Percentiles rank a stretch among this genome's conserved stretches.
These are phyloP conservation scores for Drosophila imparisetae DNA, from an alignment of 2,888 invertebrate genomes.

Conservation along the genomic window DNA sequence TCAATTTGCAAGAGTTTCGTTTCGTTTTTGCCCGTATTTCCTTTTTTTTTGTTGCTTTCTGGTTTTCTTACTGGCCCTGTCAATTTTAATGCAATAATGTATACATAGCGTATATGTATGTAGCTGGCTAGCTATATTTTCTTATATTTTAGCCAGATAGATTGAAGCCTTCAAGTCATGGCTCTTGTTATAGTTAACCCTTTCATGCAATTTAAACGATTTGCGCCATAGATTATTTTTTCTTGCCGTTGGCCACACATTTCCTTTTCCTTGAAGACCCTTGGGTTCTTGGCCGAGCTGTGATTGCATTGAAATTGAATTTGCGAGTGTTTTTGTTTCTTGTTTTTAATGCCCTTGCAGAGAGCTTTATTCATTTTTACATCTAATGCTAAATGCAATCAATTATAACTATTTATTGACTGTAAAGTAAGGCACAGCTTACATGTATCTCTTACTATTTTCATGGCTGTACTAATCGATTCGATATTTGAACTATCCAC, in stretches of 20 bases:
- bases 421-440: not conserved
- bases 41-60: constrained; percentile 1
- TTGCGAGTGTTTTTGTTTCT: constrained; percentile 54
- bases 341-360: constrained; percentile 2
- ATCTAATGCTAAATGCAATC: not conserved
- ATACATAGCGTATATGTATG: constrained; percentile 10
- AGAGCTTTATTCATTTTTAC: no score
- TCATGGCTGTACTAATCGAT: not conserved
- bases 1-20: constrained; percentile 70
- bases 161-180: constrained; percentile 43
- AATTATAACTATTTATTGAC: not conserved
- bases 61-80: constrained; percentile 24
- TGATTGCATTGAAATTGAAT: constrained; percentile 76
- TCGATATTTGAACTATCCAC: not conserved
- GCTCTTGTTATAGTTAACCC: constrained; percentile 57
- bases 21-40: constrained; percentile 27
- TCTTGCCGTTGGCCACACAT: constrained; percentile 32
- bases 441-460: not conserved
- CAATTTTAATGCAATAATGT: constrained; percentile 39
- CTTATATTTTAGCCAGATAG: constrained; percentile 41
- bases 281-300: constrained; percentile 16
- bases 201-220: constrained; percentile 57
- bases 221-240: constrained; percentile 70
- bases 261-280: constrained; percentile 10
- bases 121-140: not conserved